A percentile compares a stretch with the other conserved stretches of the same genome.
Conservation (phyloP, 2,113 vertebrate genomes). For the Turnix velox region DNA sequence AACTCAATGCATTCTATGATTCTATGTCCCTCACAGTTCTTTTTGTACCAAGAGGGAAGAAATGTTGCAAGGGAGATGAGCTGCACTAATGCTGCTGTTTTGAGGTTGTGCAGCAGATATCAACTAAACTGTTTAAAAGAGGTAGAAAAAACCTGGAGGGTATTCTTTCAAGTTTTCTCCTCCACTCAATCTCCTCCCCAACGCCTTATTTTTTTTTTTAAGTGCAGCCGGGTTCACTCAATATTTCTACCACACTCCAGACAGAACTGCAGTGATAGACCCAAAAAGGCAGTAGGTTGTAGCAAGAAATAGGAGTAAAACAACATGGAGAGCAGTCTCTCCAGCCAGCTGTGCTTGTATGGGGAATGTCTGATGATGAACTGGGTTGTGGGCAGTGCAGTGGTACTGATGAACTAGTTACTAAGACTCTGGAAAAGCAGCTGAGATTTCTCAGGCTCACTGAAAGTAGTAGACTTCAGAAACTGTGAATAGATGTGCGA, state of each 20-base stretch:
- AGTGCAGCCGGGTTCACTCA: background rate
- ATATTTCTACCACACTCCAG: background rate
- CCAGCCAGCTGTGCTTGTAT: background rate
- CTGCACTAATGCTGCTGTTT: background rate
- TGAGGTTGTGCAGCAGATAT: background rate
- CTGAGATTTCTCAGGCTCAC: background rate
- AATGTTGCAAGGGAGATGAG: background rate
- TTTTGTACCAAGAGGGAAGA: background rate
- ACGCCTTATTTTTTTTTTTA: background rate
- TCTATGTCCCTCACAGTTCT: background rate
- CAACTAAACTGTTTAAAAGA: background rate
- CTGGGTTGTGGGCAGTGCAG: background rate
- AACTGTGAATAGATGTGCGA: background rate
- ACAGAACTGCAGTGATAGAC: background rate
- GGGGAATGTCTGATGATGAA: background rate
- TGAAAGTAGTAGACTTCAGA: background rate
- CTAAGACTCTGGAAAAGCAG: background rate
- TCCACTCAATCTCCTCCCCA: rapidly evolving
- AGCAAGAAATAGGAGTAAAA: background rate
- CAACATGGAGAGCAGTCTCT: background rate
- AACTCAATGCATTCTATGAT: too few relatives aligned
- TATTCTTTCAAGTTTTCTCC: background rate
- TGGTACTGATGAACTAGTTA: background rate
- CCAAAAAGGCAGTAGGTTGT: background rate
- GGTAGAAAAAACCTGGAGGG: background rate